Evolutionary conservation across 2,797 vertebrate genomes (phyloP).

Genomic region (Cyprinella venusta): DNA sequence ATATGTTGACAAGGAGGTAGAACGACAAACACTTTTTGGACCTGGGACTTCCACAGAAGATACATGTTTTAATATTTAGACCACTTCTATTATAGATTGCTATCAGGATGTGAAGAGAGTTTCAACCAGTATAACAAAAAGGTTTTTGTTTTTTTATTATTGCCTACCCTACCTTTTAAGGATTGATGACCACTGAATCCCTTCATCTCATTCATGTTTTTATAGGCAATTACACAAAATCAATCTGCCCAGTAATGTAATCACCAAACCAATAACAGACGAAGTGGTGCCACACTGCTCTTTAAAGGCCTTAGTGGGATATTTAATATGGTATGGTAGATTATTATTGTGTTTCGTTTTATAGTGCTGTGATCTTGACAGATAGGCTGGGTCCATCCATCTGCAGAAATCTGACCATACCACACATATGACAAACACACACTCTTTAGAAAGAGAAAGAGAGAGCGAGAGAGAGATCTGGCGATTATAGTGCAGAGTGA

Average conservation of each 20-base stretch:
- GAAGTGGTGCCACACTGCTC: constrained; percentile 2
- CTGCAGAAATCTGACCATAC: constrained; percentile 1
- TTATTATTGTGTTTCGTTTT: not conserved
- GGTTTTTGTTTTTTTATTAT: too few species aligned
- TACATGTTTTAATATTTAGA: too few species aligned
- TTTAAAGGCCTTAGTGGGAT: constrained; percentile 20
- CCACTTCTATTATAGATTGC: too few species aligned
- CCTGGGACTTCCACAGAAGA: too few species aligned
- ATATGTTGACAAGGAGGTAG: too few species aligned
- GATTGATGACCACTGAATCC: constrained; percentile 15
- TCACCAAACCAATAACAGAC: constrained; percentile 35
- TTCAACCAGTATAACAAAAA: too few species aligned
- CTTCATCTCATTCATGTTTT: constrained; percentile 23
- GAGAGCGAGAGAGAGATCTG: not conserved
- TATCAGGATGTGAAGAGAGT: too few species aligned
- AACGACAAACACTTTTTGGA: too few species aligned
- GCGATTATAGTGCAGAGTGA: not conserved
- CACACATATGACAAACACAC: not conserved
- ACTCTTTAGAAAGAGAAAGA: not conserved
- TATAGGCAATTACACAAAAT: constrained; percentile 40
- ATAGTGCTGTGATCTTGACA: not conserved
- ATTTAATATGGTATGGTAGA: constrained; percentile 6
- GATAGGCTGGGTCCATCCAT: not conserved
- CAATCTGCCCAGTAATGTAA: constrained; percentile 38
- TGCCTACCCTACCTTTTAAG: not conserved